Base-by-base conservation (phyloP, 2,797 vertebrate species). In the Falco berigora region DNA sequence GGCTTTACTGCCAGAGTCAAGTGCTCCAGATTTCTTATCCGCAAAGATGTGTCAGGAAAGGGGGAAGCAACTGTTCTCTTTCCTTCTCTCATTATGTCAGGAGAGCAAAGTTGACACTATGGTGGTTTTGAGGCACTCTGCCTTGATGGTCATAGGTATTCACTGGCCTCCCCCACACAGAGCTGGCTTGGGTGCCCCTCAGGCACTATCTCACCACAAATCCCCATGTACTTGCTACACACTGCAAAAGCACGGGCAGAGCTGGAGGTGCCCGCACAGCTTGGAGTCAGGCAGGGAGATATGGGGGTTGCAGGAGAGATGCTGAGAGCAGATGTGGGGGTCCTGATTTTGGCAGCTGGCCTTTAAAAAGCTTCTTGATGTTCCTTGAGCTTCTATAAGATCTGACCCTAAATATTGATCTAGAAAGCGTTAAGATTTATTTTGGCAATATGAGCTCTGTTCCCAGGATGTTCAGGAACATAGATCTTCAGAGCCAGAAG, bases 321-420 rank as follows among this genome's bases (percentile, higher is more conserved):
- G 55, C 40, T 76, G 83, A 73, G 28, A 76, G 49, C 28, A 82
- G 47, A 47, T 76, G 53, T 59, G 24, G 21, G 32, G 3, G 8
- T 53, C 56, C 9, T 4, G 2, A 22, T 79, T 67, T 59, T 89
- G 23, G 16, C 27, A 15, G 30, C 1, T 49, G 40, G 30, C 44
- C n/a, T 93, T 94, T 72, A 62, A 91, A 93, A 44, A 34, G 46
- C 49, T 53, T 38, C 24, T 76, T 77, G 58, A 47, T 84, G 49
- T 80, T 13, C 52, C 63, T 77, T 44, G 24, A 66, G 44, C 44
- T 71, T 86, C 58, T 62, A 3, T 68, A 68, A 78, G 62, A 67
- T n/a, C 68, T 89, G 52, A 92, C 32, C 42, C 63, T 90, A 82
- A 90, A 87, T 93, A 85, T 85, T 94, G 67, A 80, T 91, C 74